Percentiles rank a stretch among this genome's conserved stretches.
These are phyloP conservation scores for Leptinotarsa peninsularis DNA, from an alignment of 2,888 invertebrate genomes.

Conservation along the genomic window DNA sequence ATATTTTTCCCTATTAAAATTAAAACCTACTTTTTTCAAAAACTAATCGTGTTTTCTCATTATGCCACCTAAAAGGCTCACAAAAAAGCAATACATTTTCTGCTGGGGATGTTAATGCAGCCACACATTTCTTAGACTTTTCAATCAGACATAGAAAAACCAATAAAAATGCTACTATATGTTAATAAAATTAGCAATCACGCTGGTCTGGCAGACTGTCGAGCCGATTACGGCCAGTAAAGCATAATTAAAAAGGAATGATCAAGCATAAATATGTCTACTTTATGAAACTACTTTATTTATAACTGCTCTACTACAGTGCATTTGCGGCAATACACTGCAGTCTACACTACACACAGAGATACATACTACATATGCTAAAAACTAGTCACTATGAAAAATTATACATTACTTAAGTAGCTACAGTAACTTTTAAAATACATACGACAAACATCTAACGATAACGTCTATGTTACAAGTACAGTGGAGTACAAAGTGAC, in stretches of 20 bases:
- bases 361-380: slow-evolving; percentile 66
- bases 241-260: slow-evolving; percentile 58
- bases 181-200: slow-evolving; percentile 50
- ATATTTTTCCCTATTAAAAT: no score
- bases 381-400: slow-evolving; percentile 60
- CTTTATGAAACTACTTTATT: slow-evolving; percentile 71
- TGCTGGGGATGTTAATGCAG: no score
- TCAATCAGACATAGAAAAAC: slow-evolving; percentile 25
- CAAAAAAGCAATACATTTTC: no score
- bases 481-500: slow-evolving; percentile 35
- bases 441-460: slow-evolving; percentile 65
- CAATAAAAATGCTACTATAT: slow-evolving; percentile 31
- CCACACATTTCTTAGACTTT: not conserved
- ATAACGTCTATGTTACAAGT: slow-evolving; percentile 59
- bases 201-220: slow-evolving; percentile 52
- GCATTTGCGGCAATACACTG: slow-evolving; percentile 63
- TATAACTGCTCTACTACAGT: slow-evolving; percentile 69
- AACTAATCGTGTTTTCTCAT: no score
- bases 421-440: slow-evolving; percentile 65
- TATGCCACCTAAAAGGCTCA: no score
- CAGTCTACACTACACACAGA: slow-evolving; percentile 67
- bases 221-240: slow-evolving; percentile 47
- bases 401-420: slow-evolving; percentile 63
- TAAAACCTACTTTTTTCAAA: no score
- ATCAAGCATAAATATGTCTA: slow-evolving; percentile 67